phyloP scores from a whole-genome alignment of 2,888 invertebrate genomes.

The Pachydiplax longipennis region DNA sequence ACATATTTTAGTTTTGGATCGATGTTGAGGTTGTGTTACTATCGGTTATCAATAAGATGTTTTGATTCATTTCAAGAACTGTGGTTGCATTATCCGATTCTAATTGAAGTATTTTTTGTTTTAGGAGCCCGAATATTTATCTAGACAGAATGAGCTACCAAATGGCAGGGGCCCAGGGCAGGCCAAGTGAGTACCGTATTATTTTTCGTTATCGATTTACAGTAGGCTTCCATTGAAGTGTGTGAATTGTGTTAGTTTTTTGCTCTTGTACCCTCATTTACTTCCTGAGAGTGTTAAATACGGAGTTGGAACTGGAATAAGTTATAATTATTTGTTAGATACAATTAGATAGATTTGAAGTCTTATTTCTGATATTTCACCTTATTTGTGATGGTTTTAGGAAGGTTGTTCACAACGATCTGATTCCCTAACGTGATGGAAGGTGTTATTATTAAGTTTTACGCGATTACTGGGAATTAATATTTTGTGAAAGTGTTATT shows the following conservation, averaged over 20 bases:
- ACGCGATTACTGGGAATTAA: too few relatives aligned
- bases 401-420: too few relatives aligned
- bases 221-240: neutral
- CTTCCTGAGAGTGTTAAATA: neutral
- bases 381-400: too few relatives aligned
- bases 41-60: neutral
- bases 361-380: too few relatives aligned
- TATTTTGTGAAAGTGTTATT: too few relatives aligned
- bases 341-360: too few relatives aligned
- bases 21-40: too few relatives aligned
- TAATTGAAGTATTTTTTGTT: neutral
- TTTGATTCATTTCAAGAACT: neutral
- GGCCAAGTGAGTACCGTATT: slow-evolving; percentile 76
- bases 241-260: neutral
- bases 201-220: neutral
- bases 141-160: slow-evolving; percentile 75
- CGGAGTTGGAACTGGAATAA: too few relatives aligned
- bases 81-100: neutral
- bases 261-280: neutral
- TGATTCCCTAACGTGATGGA: too few relatives aligned
- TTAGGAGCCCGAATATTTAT: neutral
- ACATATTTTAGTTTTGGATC: too few relatives aligned
- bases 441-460: too few relatives aligned
- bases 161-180: slow-evolving; percentile 80
- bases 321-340: too few relatives aligned